phyloP scores from a whole-genome alignment of 2,888 invertebrate genomes.

The Alsophila aescularia region DNA sequence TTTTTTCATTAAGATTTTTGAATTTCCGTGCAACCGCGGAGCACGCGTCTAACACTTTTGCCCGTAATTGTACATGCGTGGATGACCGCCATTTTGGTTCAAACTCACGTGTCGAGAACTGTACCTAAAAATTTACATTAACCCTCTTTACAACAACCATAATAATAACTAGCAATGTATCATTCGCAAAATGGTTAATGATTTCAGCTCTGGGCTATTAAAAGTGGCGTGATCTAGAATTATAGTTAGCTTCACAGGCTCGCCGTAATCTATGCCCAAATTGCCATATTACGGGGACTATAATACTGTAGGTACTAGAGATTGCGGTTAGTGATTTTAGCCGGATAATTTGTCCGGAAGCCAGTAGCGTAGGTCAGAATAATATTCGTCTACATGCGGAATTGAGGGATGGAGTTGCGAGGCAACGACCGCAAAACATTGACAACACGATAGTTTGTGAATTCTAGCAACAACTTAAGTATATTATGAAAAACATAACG shows the following conservation, averaged over 20 bases:
- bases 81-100: no score
- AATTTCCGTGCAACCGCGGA: no score
- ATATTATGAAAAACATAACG: no score
- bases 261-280: constrained; percentile 37
- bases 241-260: constrained; percentile 35
- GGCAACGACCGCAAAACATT: background rate
- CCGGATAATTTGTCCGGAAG: constrained; percentile 1
- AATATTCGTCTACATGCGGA: background rate
- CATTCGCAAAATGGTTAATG: background rate
- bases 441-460: no score
- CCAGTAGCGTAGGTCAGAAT: background rate
- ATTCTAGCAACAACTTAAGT: no score
- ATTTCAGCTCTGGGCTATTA: constrained; percentile 14
- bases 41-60: no score
- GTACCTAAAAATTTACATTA: no score
- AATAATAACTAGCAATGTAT: background rate
- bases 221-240: constrained; percentile 21
- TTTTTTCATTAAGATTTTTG: no score
- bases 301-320: constrained; percentile 17
- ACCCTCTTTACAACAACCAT: no score
- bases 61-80: no score
- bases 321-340: background rate
- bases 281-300: constrained; percentile 41
- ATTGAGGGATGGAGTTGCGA: no score
- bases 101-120: no score